Base-by-base conservation (phyloP, 2,113 vertebrate genomes). In the Felis chaus region DNA sequence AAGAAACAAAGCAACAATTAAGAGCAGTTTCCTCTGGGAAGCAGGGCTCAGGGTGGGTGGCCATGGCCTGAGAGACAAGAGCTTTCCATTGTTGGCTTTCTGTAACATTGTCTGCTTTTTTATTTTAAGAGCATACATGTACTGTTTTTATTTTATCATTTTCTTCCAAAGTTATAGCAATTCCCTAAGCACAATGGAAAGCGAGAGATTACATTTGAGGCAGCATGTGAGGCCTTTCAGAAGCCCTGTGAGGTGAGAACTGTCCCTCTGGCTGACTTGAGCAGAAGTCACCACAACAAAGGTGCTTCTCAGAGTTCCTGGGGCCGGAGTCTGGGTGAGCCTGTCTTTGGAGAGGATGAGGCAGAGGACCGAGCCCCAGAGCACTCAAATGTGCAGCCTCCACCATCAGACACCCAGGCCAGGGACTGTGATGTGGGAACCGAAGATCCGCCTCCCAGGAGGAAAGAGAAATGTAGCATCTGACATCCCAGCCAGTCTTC, bases 321-420 rank as follows among this genome's bases (percentile, higher is more conserved):
- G 57, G 55, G 12, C 23, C 15, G 1, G 15, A 3, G 23, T 45
- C 36, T 18, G 5, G 6, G 53, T 5, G 18, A 91, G 19, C 9
- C 27, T 7, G n/a, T 61, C 82, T 91, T 66, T 23, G 19, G 19
- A 18, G n/a, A 74, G 66, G 18, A 63, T 4, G 41, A 16, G 31
- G 48, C 1, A 2, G 29, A 80, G 23, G 36, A 19, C 31, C 1
- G 0, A 0, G 6, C 15, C 81, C 4, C 36, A 11, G 48, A 57
- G 7, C 55, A 19, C 45, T 31, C 0, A 0, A 41, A 33, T 1
- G 7, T 4, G 21, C 19, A 3, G 0, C 25, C 25, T 15, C 89
- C 92, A 7, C 27, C 1, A 36, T 68, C 79, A 5, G 55, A 74
- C 50, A 13, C 63, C 33, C 36, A n/a, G 66, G 45, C 39, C 69